Evolutionary conservation across 2,797 vertebrate species (phyloP), one percentile per base, ranked within the genome.

Genomic region (Manis javanica): DNA sequence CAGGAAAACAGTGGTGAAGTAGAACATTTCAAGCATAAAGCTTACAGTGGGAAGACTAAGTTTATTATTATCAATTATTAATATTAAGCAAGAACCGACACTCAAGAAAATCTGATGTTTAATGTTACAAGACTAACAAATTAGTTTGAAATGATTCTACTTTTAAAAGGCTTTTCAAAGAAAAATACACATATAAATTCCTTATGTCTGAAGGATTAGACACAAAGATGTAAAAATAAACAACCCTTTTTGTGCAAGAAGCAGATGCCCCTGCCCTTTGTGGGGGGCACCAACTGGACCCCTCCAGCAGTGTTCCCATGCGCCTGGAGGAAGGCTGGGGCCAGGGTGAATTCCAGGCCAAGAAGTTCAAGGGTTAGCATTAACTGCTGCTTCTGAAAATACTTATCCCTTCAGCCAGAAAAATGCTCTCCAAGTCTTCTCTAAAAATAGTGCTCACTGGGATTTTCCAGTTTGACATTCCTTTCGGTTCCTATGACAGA

Each of bases 311-410:
- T 91, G 84, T 98, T 98, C 98, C 96, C 98, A 97, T 83, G 74
- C 90, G 97, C 97, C 92, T 83, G 16, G 96, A 87, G 96, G 97
- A 94, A 97, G 96, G 96, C 93, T 88, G 0, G 82, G 94, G 96
- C 92, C 77, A 53, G 94, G 97, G 96, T 82, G 49, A 96, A 97
- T 98, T 98, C 98, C 98, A 98, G 88, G 94, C 37, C 21, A 91
- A 97, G 96, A 87, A 93, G 96, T 98, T 97, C 95, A 46, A 95
- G 91, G 98, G 97, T 98, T 98, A 97, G 97, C 94, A n/a, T 97
- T 96, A 98, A 97, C 97, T 97, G 96, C 94, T 95, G 96, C 98
- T 98, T 97, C 79, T 87, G 94, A 96, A 89, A 93, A 75, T 95
- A 94, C 92, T 37, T 15, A 78, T 91, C 97, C 93, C 91, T 94